A percentile compares a stretch with the other conserved stretches of the same genome.
Conservation (phyloP, 2,888 invertebrate genomes). For the Coenonympha arcania region DNA sequence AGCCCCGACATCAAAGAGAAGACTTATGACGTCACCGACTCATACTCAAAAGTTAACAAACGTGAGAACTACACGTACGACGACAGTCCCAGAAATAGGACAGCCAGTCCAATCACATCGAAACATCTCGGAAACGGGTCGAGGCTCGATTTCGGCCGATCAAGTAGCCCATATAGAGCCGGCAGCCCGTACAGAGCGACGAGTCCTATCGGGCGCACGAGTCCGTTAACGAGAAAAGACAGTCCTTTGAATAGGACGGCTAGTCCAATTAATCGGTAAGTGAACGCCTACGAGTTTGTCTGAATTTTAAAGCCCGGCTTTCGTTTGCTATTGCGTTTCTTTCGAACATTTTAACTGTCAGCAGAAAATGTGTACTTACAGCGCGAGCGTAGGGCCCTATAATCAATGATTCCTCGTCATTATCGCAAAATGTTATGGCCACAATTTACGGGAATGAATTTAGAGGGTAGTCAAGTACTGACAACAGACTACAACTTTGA, state of each 20-base stretch:
- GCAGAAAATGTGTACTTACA: no score
- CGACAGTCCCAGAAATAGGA: slow-evolving; percentile 63
- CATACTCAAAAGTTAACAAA: slow-evolving; percentile 59
- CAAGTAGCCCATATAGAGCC: slow-evolving; percentile 58
- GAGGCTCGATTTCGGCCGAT: slow-evolving; percentile 65
- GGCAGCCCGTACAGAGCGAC: slow-evolving; percentile 57
- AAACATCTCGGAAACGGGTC: slow-evolving; percentile 71
- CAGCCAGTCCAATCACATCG: slow-evolving; percentile 68
- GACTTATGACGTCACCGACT: slow-evolving; percentile 63
- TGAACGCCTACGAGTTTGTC: slow-evolving; percentile 27
- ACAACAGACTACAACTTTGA: no score
- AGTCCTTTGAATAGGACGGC: slow-evolving; percentile 70
- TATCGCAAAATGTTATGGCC: no score
- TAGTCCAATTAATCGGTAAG: slow-evolving; percentile 72
- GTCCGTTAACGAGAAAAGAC: slow-evolving; percentile 71
- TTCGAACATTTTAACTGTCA: background rate
- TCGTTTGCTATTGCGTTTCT: slow-evolving; percentile 1
- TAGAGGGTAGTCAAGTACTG: no score
- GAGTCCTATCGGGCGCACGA: slow-evolving; percentile 69
- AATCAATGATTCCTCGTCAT: no score
- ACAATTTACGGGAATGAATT: no score
- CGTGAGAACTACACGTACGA: slow-evolving; percentile 56
- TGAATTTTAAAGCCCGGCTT: slow-evolving; percentile 8
- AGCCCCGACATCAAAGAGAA: slow-evolving; percentile 60
- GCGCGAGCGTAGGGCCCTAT: no score